Evolutionary conservation across 2,113 vertebrate genomes (phyloP), one percentile per base, ranked within the genome.

Genomic region (Circaetus gallicus): DNA sequence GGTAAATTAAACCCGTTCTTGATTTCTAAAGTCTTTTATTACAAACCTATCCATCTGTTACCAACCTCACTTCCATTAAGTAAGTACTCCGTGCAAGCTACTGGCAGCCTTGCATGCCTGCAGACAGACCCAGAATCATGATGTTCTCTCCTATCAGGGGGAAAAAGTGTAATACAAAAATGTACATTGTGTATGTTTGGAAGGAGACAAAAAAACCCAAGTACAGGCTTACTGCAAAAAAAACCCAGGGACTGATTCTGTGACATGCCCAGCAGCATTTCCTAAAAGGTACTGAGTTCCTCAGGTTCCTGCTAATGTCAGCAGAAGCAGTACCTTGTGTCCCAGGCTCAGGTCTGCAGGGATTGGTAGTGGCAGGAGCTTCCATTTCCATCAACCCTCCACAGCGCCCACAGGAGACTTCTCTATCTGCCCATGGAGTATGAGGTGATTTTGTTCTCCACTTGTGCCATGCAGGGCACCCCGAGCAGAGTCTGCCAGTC

Each of bases 401-500:
- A 1, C 76, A 89, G 82, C 13, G 45, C 56, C 50, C 76, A 73
- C n/a, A 58, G 66, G 65, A 95, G 90, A 71, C 66, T 90, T 53
- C 63, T 61, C 89, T 20, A 7, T 67, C 89, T 82, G 84, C 69
- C 88, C 58, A 67, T 0, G 0, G 45, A 90, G 49, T 6, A 65
- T 6, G 25, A 80, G 56, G 63, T 84, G 91, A 82, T 77, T 91
- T 38, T 70, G 58, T 55, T 87, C 66, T 62, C 49, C 0, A 4
- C 58, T 43, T 53, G 76, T 72, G 72, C 82, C 5, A 2, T 2
- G n/a, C 29, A 71, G 63, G 62, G 79, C 89, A 95, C 85, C 69
- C 86, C 1, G 19, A 73, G 91, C 80, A 79, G 70, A 78, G 78
- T 16, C 91, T 97, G 96, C 93, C 94, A 90, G 93, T 86, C 94